phyloP scores from a whole-genome alignment of 2,888 invertebrate genomes.

The Lucinisca nassula region DNA sequence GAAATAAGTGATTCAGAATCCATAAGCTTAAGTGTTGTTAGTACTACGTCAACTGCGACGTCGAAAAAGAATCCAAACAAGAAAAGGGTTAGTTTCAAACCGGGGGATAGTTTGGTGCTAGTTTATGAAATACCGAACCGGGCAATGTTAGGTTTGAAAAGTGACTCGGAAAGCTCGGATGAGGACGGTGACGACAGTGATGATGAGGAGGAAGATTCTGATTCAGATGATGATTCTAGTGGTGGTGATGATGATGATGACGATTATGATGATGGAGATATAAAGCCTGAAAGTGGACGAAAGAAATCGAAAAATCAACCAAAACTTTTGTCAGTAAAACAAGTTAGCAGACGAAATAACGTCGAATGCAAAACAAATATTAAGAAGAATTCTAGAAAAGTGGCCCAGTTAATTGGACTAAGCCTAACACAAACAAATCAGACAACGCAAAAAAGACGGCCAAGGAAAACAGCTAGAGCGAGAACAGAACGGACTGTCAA shows the following conservation, averaged over 20 bases:
- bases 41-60: slow-evolving; percentile 44
- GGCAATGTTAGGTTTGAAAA: slow-evolving; percentile 65
- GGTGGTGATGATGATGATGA: slow-evolving; percentile 36
- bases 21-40: slow-evolving; percentile 48
- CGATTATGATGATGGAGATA: slow-evolving; percentile 25
- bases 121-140: slow-evolving; percentile 66
- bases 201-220: slow-evolving; percentile 50
- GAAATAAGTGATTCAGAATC: slow-evolving; percentile 47
- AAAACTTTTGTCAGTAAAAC: slow-evolving; percentile 58
- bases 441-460: background rate
- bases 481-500: background rate
- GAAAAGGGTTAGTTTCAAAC: slow-evolving; percentile 63
- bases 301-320: slow-evolving; percentile 47
- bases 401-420: slow-evolving; percentile 3
- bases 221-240: slow-evolving; percentile 39
- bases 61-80: slow-evolving; percentile 57
- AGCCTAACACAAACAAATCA: background rate
- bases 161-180: slow-evolving; percentile 64
- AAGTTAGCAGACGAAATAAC: slow-evolving; percentile 45
- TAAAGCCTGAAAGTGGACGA: slow-evolving; percentile 4
- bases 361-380: slow-evolving; percentile 5
- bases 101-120: slow-evolving; percentile 65
- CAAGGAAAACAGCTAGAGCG: background rate
- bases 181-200: slow-evolving; percentile 45
- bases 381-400: background rate